Percentiles rank a stretch among this genome's conserved stretches.
These are phyloP conservation scores for Drosophila fuyamai DNA, from an alignment of 1,140 invertebrate species.

Conservation along the genomic window DNA sequence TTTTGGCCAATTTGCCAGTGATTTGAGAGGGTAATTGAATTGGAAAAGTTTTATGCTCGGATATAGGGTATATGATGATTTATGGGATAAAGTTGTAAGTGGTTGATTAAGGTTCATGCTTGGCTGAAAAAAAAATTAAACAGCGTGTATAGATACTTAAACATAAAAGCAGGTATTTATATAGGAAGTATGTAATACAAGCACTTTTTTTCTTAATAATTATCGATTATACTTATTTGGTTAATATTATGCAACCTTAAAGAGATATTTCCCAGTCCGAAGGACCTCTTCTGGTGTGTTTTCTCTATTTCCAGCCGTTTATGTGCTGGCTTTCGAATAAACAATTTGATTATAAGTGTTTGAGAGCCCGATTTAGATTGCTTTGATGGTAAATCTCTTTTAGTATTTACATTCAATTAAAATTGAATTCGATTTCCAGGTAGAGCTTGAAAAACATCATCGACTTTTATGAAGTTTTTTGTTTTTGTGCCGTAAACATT, in stretches of 20 bases:
- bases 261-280: conserved; percentile 7
- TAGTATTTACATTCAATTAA: conserved; percentile 53
- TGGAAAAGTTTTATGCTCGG: conserved; percentile 23
- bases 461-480: conserved; percentile 24
- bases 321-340: conserved; percentile 1
- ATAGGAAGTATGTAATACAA: too few species aligned
- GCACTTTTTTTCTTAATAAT: too few species aligned
- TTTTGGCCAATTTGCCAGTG: conserved; percentile 49
- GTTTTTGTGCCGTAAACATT: conserved; percentile 50
- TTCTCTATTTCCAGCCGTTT: conserved; percentile 18
- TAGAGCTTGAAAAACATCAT: conserved; percentile 23
- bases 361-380: conserved; percentile 21
- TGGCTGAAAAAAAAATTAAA: not conserved
- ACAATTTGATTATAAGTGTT: conserved; percentile 38
- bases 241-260: not conserved
- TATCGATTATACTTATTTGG: too few species aligned
- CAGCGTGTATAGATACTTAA: too few species aligned
- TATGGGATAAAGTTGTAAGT: conserved; percentile 18
- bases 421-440: conserved; percentile 43
- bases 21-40: conserved; percentile 49
- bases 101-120: not conserved
- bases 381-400: conserved; percentile 23
- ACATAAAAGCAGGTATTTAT: too few species aligned
- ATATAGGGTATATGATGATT: conserved; percentile 30
- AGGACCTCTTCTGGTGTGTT: not conserved